Percentiles rank a stretch among this genome's conserved stretches.
Conservation (phyloP, 2,797 vertebrate species). For the Fundulus diaphanus region DNA sequence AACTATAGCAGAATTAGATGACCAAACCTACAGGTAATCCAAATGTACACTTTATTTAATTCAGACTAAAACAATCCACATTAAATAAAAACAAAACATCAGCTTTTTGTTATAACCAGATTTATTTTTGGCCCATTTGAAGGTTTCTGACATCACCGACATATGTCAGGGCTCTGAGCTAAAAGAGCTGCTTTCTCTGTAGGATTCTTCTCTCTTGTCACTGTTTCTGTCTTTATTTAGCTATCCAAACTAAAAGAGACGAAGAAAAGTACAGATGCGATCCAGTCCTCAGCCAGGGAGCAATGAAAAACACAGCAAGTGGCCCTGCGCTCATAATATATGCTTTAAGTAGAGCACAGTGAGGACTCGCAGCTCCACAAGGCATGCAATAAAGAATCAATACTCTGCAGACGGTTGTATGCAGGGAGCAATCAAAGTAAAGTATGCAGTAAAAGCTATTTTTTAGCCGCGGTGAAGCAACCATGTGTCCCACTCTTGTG, state of each 20-base stretch:
- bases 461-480: slow-evolving; percentile 43
- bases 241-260: slow-evolving; percentile 32
- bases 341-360: slow-evolving; percentile 52
- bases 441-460: slow-evolving; percentile 55
- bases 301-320: slow-evolving; percentile 42
- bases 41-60: slow-evolving; percentile 37
- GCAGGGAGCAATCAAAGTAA: slow-evolving; percentile 62
- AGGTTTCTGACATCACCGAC: slow-evolving; percentile 40
- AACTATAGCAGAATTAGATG: slow-evolving; percentile 15
- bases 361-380: slow-evolving; percentile 39
- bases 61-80: slow-evolving; percentile 46
- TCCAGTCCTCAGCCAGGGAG: slow-evolving; percentile 39
- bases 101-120: slow-evolving; percentile 43
- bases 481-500: slow-evolving; percentile 38
- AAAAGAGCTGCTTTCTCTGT: slow-evolving; percentile 42
- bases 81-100: slow-evolving; percentile 48
- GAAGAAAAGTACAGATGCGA: slow-evolving; percentile 42
- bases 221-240: slow-evolving; percentile 35
- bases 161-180: slow-evolving; percentile 22
- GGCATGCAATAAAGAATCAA: slow-evolving; percentile 57
- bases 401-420: slow-evolving; percentile 50
- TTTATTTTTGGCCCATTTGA: slow-evolving; percentile 43
- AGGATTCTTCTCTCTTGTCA: slow-evolving; percentile 32
- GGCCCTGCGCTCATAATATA: slow-evolving; percentile 42
- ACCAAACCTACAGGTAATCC: slow-evolving; percentile 30